Evolutionary conservation across 2,797 vertebrate species (phyloP).

Genomic region (Labroides dimidiatus): DNA sequence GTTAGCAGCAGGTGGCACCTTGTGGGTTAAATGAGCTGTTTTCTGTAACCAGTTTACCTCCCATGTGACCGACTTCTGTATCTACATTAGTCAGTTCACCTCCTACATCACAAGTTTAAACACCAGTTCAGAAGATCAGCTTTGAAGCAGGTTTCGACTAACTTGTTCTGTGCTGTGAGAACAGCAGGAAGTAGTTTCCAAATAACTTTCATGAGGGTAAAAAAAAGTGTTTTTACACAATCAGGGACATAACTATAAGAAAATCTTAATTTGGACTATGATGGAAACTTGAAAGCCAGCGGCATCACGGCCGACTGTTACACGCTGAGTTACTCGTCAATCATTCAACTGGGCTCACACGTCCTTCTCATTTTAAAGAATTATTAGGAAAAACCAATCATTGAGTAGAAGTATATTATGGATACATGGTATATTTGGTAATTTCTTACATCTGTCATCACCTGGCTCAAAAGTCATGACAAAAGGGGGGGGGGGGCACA

Average conservation of each 20-base stretch:
- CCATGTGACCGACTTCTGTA: slow-evolving; percentile 65
- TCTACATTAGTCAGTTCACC: slow-evolving; percentile 64
- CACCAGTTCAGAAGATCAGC: slow-evolving; percentile 45
- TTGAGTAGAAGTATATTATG: too few species aligned
- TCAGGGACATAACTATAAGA: neutral
- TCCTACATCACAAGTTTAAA: slow-evolving; percentile 42
- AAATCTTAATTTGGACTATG: neutral
- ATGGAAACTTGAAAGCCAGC: neutral
- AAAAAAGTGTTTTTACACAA: neutral
- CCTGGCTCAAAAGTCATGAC: too few species aligned
- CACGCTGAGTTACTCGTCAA: slow-evolving; percentile 18
- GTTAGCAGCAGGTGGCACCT: slow-evolving; percentile 69
- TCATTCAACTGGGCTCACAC: slow-evolving; percentile 12
- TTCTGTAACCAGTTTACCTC: slow-evolving; percentile 72
- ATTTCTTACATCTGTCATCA: too few species aligned
- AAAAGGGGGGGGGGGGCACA: too few species aligned
- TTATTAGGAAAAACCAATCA: too few species aligned
- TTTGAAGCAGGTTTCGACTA: slow-evolving; percentile 40
- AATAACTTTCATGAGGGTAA: slow-evolving; percentile 7
- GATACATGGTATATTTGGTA: too few species aligned
- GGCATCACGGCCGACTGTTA: slow-evolving; percentile 9
- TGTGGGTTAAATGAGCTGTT: slow-evolving; percentile 75
- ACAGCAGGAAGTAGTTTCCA: neutral
- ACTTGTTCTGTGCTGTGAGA: slow-evolving; percentile 22
- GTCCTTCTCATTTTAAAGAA: neutral